Base-by-base conservation (phyloP, 2,113 vertebrate species). In the Rhizomys pruinosus region DNA sequence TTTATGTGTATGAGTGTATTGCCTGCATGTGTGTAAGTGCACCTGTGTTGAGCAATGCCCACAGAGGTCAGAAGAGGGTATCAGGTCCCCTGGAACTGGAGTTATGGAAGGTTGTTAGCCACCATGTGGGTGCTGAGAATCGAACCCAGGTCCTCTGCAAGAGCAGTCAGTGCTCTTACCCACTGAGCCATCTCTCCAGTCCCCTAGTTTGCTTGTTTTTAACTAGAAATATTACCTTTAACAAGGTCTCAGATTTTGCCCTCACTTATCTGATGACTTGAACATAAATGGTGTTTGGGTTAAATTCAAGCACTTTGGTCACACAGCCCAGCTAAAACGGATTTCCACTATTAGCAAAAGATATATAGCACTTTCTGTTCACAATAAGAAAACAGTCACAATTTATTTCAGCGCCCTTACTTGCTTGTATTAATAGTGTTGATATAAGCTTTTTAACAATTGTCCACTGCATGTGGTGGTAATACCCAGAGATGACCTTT, bases 241-340 rank as follows among this genome's bases (percentile, higher is more conserved):
- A 52, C 71, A 79, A 93, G 42, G 57, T 55, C 20, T 92, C 72
- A 84, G 44, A 76, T 84, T 76, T 93, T 92, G 15, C 59, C 7
- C 86, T 94, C 52, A 81, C 8, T 93, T 91, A 69, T n/a, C 37
- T 96, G 72, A 90, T 39, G 64, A 93, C 44, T 88, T 85, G 68
- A 85, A 42, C 68, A 7, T 88, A 63, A 85, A 32, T 68, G 23
- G 37, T 55, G 7, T 74, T 57, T 95, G 29, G 25, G 71, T 39
- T 87, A 84, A 93, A 87, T 71, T 78, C 84, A 63, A 15, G 23
- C 42, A 87, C 79, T 84, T 82, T 81, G 34, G 42, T n/a, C 71
- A 44, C 37, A 32, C 0, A 55, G 74, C 61, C 20, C 91, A 81
- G 52, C 73, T 92, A 89, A 93, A 87, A 68, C 6, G 92, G 29